phyloP scores from a whole-genome alignment of 1,140 invertebrate genomes.

The Choristoneura fumiferana region DNA sequence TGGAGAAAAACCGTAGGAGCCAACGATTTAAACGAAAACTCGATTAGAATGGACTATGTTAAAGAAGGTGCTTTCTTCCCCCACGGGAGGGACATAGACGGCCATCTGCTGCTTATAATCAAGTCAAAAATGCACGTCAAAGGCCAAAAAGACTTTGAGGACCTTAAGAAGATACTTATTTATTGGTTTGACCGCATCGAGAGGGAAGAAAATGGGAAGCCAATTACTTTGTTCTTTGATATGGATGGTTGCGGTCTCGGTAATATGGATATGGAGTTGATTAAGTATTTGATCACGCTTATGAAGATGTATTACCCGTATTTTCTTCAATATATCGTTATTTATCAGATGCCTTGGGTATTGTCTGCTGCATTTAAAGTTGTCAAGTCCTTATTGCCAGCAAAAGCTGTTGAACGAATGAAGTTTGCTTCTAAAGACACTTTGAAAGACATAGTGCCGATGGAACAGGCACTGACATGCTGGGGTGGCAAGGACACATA shows the following conservation, averaged over 20 bases:
- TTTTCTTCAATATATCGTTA: conserved; percentile 93
- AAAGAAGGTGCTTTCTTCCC: conserved; percentile 88
- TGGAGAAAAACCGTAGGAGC: conserved; percentile 91
- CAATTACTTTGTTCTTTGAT: conserved; percentile 93
- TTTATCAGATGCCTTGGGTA: conserved; percentile 97
- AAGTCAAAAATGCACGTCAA: conserved; percentile 88
- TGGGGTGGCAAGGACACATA: conserved; percentile 94
- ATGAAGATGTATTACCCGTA: conserved; percentile 95
- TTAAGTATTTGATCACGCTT: conserved; percentile 90
- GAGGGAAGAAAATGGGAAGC: conserved; percentile 86
- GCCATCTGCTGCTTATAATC: conserved; percentile 86
- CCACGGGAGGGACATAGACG: conserved; percentile 89
- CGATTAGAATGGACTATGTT: conserved; percentile 85
- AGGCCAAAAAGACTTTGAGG: conserved; percentile 85
- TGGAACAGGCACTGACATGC: conserved; percentile 85
- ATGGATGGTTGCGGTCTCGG: conserved; percentile 90
- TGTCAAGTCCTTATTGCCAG: conserved; percentile 92
- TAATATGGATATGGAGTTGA: conserved; percentile 94
- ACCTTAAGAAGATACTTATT: conserved; percentile 89
- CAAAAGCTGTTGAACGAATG: conserved; percentile 93
- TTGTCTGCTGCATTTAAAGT: conserved; percentile 96
- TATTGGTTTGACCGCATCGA: conserved; percentile 94
- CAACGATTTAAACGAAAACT: conserved; percentile 86
- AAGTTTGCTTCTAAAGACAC: conserved; percentile 91
- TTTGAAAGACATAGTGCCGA: conserved; percentile 87